phyloP scores from a whole-genome alignment of 2,888 invertebrate genomes.

The Biston stratarius region DNA sequence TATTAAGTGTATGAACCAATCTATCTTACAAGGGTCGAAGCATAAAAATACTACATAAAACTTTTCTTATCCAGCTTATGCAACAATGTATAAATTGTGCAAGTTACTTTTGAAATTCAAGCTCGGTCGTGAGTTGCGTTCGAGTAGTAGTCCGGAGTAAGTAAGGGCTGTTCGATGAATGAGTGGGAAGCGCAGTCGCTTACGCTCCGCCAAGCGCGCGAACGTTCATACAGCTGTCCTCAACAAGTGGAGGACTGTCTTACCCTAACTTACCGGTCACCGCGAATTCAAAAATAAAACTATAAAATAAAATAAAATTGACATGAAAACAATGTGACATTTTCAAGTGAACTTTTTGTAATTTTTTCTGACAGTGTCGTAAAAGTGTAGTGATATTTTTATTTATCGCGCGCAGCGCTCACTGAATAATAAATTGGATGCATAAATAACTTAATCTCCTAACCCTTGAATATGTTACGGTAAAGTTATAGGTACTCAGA shows the following conservation, averaged over 20 bases:
- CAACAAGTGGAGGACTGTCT: constrained; percentile 71
- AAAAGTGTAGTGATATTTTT: constrained; percentile 24
- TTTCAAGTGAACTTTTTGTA: constrained; percentile 12
- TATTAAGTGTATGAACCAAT: too few relatives aligned
- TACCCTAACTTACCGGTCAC: constrained; percentile 36
- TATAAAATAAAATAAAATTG: not conserved
- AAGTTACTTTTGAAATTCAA: constrained; percentile 12
- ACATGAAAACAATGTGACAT: constrained; percentile 24
- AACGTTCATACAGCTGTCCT: constrained; percentile 69
- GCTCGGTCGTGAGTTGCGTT: constrained; percentile 54
- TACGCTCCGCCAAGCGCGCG: constrained; percentile 81
- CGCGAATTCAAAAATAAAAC: constrained; percentile 30
- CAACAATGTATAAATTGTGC: constrained; percentile 4
- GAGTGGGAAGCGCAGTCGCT: constrained; percentile 82
- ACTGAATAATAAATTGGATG: constrained; percentile 28
- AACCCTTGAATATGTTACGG: constrained; percentile 40
- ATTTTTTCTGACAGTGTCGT: not conserved
- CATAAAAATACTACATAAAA: too few relatives aligned
- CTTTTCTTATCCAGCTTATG: too few relatives aligned
- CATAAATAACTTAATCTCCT: constrained; percentile 42
- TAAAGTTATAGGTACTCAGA: constrained; percentile 39
- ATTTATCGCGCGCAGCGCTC: constrained; percentile 21
- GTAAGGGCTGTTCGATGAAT: constrained; percentile 70
- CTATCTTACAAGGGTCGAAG: too few relatives aligned
- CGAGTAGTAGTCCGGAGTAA: constrained; percentile 65